These are phyloP conservation scores for Gibbula magus DNA, from an alignment of 2,888 invertebrate species.

Conservation along the genomic window DNA sequence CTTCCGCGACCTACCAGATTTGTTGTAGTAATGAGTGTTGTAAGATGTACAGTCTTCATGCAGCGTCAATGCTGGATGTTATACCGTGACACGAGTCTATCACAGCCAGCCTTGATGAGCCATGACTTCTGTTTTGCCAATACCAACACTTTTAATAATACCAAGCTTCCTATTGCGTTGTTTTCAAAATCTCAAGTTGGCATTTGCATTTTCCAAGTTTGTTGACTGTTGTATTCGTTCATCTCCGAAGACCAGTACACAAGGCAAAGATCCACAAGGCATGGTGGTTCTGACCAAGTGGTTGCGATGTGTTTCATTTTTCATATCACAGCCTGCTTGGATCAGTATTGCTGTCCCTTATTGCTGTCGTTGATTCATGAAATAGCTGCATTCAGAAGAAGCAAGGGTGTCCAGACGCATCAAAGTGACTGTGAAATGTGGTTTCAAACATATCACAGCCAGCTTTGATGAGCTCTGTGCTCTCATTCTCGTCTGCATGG, in stretches of 20 bases:
- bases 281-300: conserved; percentile 61
- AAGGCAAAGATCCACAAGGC: neutral
- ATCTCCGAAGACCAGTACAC: neutral
- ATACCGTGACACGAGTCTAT: conserved; percentile 81
- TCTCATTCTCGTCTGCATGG: neutral
- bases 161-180: neutral
- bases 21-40: conserved; percentile 17
- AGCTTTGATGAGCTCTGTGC: conserved; percentile 80
- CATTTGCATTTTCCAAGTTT: neutral
- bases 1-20: neutral
- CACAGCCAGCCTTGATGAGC: conserved; percentile 98
- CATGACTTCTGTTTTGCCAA: conserved; percentile 67
- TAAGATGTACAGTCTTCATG: conserved; percentile 12
- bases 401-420: conserved; percentile 32
- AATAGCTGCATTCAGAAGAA: neutral
- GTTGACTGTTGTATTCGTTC: neutral
- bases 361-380: no score
- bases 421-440: conserved; percentile 69
- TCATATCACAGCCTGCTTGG: conserved; percentile 99
- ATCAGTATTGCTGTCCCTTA: conserved; percentile 72
- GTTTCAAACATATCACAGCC: conserved; percentile 72
- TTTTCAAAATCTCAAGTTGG: no score
- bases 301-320: conserved; percentile 56
- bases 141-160: neutral
- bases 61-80: conserved; percentile 89